Conservation (phyloP, 1,140 invertebrate species). For the Pectinophora gossypiella region DNA sequence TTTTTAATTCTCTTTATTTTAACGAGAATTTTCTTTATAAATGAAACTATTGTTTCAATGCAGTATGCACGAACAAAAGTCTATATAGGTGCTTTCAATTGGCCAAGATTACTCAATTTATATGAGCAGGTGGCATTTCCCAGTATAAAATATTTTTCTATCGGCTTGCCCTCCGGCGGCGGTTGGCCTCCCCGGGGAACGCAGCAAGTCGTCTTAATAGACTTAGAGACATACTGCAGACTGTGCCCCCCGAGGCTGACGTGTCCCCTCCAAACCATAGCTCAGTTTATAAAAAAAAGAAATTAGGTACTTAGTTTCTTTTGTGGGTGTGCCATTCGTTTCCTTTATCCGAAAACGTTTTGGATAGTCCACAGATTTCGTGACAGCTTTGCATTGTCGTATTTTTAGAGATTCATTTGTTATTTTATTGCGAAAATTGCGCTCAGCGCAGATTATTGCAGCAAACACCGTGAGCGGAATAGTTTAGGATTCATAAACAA, state of each 20-base stretch:
- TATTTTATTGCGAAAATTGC: not conserved
- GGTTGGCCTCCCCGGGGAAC: constrained; percentile 36
- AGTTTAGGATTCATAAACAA: constrained; percentile 34
- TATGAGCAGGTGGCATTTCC: constrained; percentile 50
- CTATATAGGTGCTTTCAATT: constrained; percentile 12
- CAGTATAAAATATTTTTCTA: constrained; percentile 62
- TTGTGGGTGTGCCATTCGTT: constrained; percentile 36
- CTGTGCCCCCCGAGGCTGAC: constrained; percentile 49
- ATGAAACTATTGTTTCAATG: constrained; percentile 31
- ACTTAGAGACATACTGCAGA: constrained; percentile 61
- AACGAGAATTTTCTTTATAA: constrained; percentile 23
- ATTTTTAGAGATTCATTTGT: not conserved
- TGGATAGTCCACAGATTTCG: not conserved
- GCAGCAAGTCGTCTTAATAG: constrained; percentile 68
- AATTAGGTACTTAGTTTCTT: constrained; percentile 55
- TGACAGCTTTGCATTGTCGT: not conserved
- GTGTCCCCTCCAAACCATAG: constrained; percentile 41
- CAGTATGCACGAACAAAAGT: not conserved
- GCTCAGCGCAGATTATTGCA: constrained; percentile 18
- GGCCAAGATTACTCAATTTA: constrained; percentile 48
- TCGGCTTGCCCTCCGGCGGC: constrained; percentile 43
- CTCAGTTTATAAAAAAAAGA: constrained; percentile 38
- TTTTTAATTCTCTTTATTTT: constrained; percentile 14
- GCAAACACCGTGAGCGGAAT: constrained; percentile 10
- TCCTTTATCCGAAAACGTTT: constrained; percentile 7